A percentile compares a stretch with the other conserved stretches of the same genome.
These are phyloP conservation scores for Sebastes kiyomatsui DNA, from an alignment of 2,797 vertebrate species.

Conservation along the genomic window DNA sequence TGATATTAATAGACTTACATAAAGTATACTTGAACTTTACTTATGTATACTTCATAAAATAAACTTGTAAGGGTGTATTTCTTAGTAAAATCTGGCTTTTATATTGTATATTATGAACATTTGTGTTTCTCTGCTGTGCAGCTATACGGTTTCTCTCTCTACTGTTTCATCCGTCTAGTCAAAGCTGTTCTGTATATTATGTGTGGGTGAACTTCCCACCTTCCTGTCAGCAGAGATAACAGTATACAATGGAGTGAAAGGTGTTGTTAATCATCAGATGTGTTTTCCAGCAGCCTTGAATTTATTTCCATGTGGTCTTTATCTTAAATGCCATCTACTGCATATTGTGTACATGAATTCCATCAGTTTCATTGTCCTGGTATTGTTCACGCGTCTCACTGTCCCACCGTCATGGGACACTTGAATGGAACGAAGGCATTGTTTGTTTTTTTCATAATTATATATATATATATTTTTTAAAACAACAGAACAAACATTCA, in stretches of 20 bases:
- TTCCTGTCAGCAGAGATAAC: neutral
- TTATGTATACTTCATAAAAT: no score
- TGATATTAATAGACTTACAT: no score
- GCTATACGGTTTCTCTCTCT: neutral
- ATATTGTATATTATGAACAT: neutral
- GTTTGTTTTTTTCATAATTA: no score
- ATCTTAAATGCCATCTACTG: neutral
- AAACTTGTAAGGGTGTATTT: no score
- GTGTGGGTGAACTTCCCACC: neutral
- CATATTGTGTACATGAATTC: neutral
- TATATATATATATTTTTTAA: no score
- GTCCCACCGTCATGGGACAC: no score
- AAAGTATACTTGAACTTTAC: no score
- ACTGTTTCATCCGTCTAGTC: neutral
- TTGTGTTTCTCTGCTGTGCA: neutral
- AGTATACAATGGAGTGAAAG: neutral
- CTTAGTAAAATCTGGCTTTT: neutral
- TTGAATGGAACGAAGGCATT: no score
- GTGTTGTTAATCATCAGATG: neutral
- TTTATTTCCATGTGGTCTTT: neutral
- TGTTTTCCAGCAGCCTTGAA: neutral
- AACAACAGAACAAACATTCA: no score
- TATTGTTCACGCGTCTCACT: no score
- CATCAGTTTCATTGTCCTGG: neutral
- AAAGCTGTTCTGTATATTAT: neutral